Conservation (phyloP, 2,113 vertebrate genomes). For the Myotis davidii region DNA sequence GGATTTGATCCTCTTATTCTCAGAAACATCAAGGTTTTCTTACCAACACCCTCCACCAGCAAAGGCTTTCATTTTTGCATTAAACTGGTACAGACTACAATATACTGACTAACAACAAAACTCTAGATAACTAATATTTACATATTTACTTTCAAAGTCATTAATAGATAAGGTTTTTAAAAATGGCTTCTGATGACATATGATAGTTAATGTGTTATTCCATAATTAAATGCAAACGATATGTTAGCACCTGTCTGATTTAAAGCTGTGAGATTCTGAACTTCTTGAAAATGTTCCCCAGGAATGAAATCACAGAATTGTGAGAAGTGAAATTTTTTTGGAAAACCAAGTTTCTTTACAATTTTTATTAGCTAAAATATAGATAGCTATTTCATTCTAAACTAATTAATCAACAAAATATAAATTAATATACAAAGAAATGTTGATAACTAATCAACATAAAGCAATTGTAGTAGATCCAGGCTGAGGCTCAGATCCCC, state of each 20-base stretch:
- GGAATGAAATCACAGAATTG: background rate
- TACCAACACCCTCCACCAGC: background rate
- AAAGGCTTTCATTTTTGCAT: background rate
- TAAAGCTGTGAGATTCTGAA: background rate
- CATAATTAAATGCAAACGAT: background rate
- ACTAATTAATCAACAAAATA: background rate
- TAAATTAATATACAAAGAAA: background rate
- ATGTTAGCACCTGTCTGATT: background rate
- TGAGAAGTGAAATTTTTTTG: background rate
- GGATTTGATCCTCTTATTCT: background rate
- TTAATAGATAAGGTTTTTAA: background rate
- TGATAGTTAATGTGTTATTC: background rate
- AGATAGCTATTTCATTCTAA: background rate
- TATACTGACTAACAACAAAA: background rate
- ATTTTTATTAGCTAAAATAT: background rate
- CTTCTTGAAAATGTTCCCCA: background rate
- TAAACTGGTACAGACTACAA: background rate
- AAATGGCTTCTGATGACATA: background rate
- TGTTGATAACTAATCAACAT: background rate
- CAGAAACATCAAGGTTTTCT: background rate
- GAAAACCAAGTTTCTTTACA: background rate
- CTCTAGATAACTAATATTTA: background rate
- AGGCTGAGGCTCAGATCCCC: background rate
- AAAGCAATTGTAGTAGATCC: background rate
- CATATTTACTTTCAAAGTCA: background rate